phyloP scores from a whole-genome alignment of 2,113 vertebrate species.

The Hystrix brachyura region DNA sequence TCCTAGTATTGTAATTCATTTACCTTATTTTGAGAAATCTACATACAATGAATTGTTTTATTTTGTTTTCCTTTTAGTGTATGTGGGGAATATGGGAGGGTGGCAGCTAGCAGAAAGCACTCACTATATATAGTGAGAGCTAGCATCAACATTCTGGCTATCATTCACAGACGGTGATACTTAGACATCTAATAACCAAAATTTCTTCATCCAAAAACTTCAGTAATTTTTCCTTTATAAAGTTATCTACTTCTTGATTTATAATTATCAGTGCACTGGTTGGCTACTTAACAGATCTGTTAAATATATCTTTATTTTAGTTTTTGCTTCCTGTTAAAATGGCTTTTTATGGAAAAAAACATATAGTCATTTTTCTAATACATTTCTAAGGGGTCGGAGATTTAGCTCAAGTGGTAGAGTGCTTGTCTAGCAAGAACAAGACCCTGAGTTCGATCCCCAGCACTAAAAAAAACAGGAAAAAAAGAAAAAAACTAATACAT shows the following conservation, averaged over 20 bases:
- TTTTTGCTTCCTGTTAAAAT: conserved; percentile 36
- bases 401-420: too few species aligned
- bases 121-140: background rate
- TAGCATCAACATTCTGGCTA: background rate
- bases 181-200: background rate
- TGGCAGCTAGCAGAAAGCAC: background rate
- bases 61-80: background rate
- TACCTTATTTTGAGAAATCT: background rate
- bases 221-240: conserved; percentile 43
- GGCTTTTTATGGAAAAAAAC: background rate
- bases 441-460: too few species aligned
- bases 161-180: background rate
- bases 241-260: background rate
- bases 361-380: background rate
- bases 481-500: background rate
- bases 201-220: conserved; percentile 17
- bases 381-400: background rate
- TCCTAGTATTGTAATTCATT: background rate
- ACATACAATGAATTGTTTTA: background rate
- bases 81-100: background rate
- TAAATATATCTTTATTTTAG: conserved; percentile 22
- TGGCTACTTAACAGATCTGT: background rate
- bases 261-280: background rate
- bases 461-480: too few species aligned
- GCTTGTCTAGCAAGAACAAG: too few species aligned